Conservation (phyloP, 2,888 invertebrate species). For the Stegana nigrithorax region DNA sequence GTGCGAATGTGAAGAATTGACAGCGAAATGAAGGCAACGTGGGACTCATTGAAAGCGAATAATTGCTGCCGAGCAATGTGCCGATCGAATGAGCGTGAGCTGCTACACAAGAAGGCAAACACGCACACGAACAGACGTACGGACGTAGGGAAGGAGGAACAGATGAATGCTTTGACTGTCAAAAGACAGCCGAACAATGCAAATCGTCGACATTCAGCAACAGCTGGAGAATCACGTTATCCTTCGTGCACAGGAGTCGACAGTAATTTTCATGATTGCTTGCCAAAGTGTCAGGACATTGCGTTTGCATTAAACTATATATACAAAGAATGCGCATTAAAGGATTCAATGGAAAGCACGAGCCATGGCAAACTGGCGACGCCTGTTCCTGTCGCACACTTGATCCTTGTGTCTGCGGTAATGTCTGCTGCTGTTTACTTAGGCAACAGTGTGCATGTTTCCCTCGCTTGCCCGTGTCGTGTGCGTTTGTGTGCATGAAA, state of each 20-base stretch:
- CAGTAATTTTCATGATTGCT: no score
- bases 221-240: no score
- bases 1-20: neutral
- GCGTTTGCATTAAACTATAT: no score
- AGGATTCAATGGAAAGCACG: neutral
- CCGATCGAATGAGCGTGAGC: no score
- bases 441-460: no score
- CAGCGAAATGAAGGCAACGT: slow-evolving; percentile 41
- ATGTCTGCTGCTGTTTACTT: slow-evolving; percentile 26
- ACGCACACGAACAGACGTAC: slow-evolving; percentile 17
- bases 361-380: neutral
- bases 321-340: no score
- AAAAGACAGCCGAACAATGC: neutral
- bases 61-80: slow-evolving; percentile 28
- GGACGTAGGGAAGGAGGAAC: slow-evolving; percentile 30
- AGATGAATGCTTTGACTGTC: neutral
- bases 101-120: neutral
- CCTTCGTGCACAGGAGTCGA: no score
- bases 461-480: no score
- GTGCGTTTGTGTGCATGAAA: slow-evolving; percentile 22
- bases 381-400: neutral
- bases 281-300: no score
- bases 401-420: slow-evolving; percentile 10
- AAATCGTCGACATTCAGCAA: no score
- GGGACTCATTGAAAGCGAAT: slow-evolving; percentile 44